Conservation (phyloP, 2,113 vertebrate species). For the Sturnira hondurensis region DNA sequence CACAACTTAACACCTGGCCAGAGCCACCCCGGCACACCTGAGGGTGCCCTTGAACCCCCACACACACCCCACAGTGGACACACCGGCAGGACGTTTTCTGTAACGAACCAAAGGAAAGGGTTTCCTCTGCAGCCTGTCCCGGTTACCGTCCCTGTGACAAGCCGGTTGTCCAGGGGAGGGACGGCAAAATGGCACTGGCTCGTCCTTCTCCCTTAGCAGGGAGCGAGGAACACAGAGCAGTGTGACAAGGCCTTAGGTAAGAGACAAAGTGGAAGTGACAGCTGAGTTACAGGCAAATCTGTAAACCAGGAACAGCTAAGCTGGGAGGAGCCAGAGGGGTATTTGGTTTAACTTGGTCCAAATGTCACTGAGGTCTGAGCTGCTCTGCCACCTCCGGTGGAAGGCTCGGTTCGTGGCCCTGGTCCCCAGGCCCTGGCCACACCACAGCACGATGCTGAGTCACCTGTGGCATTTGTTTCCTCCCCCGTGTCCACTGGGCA, state of each 20-base stretch:
- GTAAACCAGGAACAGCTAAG: neutral
- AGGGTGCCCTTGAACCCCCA: neutral
- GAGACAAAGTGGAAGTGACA: neutral
- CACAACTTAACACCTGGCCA: neutral
- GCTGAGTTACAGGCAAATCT: neutral
- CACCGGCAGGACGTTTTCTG: neutral
- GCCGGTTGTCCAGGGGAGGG: neutral
- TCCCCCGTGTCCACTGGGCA: fast-evolving
- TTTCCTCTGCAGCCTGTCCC: neutral
- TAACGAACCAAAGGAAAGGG: neutral
- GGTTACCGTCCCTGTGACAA: neutral
- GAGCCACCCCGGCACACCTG: neutral
- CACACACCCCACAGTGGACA: neutral
- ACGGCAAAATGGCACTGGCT: neutral
- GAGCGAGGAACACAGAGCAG: fast-evolving
- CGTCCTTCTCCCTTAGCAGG: neutral
- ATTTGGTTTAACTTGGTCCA: neutral
- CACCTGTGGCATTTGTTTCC: fast-evolving
- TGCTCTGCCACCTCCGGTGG: fast-evolving
- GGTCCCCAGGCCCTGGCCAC: neutral
- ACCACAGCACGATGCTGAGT: neutral
- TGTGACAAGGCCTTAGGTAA: neutral
- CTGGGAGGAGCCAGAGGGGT: neutral
- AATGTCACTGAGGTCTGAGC: fast-evolving
- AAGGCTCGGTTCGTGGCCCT: fast-evolving